Evolutionary conservation across 2,797 vertebrate genomes (phyloP), one percentile per base, ranked within the genome.

Genomic region (Neopelma chrysocephalum): DNA sequence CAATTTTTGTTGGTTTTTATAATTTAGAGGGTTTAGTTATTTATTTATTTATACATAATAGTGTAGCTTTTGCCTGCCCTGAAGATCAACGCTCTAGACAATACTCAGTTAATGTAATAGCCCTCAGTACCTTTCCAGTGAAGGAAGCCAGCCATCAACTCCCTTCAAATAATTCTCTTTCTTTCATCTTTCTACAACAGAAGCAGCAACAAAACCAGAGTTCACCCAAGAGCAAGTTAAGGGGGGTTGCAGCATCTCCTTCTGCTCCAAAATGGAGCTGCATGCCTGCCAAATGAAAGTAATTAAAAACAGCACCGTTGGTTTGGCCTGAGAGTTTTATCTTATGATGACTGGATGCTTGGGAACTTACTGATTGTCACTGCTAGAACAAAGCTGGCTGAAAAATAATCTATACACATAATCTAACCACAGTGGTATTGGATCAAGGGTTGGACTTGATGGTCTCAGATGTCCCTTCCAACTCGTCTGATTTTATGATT

Each of bases 151-250:
- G 61, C 38, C 58, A 43, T 8, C 47, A 82, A 16, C 20, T 92
- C 20, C 54, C 60, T 96, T 54, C 34, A 42, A 69, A 70, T 32
- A 27, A 53, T 95, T 93, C 61, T 89, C 60, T 97, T 56, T 51
- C 47, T 96, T 96, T 97, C 47, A 81, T 88, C 54, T 94, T 87
- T 82, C 77, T 57, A 50, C 53, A 93, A 61, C 50, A 97, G 94
- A 94, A 94, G 25, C 25, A 93, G 50, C 21, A 53, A 34, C 19
- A 81, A 82, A 84, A 57, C 0, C 34, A 84, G 27, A 40, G 29
- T 60, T 82, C 17, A 66, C 20, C 51, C n/a, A 87, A 14, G 20
- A 15, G 57, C 25, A 87, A 38, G 60, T 68, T 92, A 94, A 89
- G 45, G 60, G 70, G 23, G 15, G 6, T 14, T 86, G 65, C 66